Evolutionary conservation across 2,113 vertebrate species (phyloP), one percentile per base, ranked within the genome.

Genomic region (Nipponia nippon): DNA sequence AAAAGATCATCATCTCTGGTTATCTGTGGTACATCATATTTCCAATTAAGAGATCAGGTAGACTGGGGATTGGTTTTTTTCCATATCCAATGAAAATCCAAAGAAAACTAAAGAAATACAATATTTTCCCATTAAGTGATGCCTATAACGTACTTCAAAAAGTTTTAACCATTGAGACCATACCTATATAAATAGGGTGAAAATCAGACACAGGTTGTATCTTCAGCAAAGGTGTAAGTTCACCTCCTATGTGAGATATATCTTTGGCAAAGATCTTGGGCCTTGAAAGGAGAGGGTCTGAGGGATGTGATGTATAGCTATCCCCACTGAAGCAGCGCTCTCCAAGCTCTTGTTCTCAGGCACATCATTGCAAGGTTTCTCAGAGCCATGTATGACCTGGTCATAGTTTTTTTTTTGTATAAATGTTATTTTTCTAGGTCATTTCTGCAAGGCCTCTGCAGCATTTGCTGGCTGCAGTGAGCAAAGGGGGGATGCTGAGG

Each of bases 401-500:
- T 40, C 29, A 32, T 6, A 56, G 36, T 36, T 21, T 53, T 69
- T 55, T 55, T 91, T 90, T 83, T 71, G 14, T 38, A 49, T 5
- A 65, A 91, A 32, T 1, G 1, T 50, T 84, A 10, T 53, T 94
- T 76, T 95, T 87, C 46, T 49, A 72, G 44, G 80, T 56, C 10
- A 71, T 59, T 94, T 82, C 46, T 94, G 29, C 42, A 84, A 59
- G 58, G 76, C 58, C n/a, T 72, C 53, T 82, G 82, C 20, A 94
- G 44, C 8, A 32, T 67, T 87, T 87, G 16, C 36, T 75, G 58
- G 11, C 34, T 93, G 30, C 36, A 50, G 25, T 92, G 69, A 72
- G 56, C 62, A 52, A 94, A 83, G 36, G 73, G 66, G 81, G 32
- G 81, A 91, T 96, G 83, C 95, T 95, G 96, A 97, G 96, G 96